Evolutionary conservation across 2,797 vertebrate species (phyloP), one percentile per base, ranked within the genome.

Genomic region (Podarcis siculus): DNA sequence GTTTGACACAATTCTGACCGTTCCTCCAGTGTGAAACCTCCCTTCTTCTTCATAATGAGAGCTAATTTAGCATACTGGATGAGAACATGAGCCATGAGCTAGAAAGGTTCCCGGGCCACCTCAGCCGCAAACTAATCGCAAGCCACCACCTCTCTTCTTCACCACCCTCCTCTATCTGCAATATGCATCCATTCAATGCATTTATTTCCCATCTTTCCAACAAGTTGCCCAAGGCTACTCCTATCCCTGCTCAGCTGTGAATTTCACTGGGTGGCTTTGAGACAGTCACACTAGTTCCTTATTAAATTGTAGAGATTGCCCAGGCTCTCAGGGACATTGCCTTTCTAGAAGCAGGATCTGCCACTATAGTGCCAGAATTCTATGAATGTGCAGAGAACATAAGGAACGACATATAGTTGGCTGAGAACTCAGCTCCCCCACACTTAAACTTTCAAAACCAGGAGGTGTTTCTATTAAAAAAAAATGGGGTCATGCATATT

Each of bases 1-100:
- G 12, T 64, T 76, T 76, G 73, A 85, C 73, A 77, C 37, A 66
- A 58, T 85, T 75, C 37, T 77, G 75, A 66, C 73, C 13, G 12
- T 77, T 58, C 58, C 61, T 66, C 12, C 61, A 77, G 81, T 71
- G 67, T 23, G 30, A 42, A 77, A 30, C 58, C 30, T 64, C 73
- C 17, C 9, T 25, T 67, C 66, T 83, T 32, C 37, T 77, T 78
- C 83, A 66, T 85, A 76, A 85, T 66, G 83, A 78, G 55, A 85
- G 27, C 58, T 77, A 67, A 64, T 27, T 66, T 66, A 66, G 27
- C 58, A 77, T 77, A 45, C 19, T 66, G 73, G 23, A 77, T 77
- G 39, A 71, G 27, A 32, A 83, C 8, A 19, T 32, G 42, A 85
- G 19, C 83, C 58, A 21, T 17, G 30, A 42, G 27, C 73, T 45